Percentiles rank a stretch among this genome's conserved stretches.
Conservation (phyloP, 2,888 invertebrate species). For the Lasioglossum figueresi region DNA sequence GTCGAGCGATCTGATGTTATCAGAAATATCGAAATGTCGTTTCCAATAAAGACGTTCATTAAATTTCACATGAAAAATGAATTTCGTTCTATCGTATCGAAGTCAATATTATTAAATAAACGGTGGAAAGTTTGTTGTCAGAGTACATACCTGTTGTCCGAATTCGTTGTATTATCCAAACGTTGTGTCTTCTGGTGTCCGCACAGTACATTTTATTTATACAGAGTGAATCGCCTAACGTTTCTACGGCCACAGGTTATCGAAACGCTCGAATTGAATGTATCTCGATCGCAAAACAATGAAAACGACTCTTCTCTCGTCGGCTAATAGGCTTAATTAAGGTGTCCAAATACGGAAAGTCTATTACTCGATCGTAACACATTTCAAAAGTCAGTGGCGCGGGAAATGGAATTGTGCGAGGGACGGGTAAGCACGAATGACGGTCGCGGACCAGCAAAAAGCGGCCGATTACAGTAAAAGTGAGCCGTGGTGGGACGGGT, state of each 20-base stretch:
- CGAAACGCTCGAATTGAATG: not conserved
- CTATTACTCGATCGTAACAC: conserved; percentile 4
- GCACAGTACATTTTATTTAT: too few species aligned
- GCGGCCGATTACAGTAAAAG: conserved; percentile 35
- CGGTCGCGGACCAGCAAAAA: conserved; percentile 30
- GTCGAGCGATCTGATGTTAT: not conserved
- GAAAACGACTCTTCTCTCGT: too few species aligned
- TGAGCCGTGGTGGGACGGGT: conserved; percentile 33
- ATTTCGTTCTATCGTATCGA: not conserved
- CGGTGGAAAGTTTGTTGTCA: too few species aligned
- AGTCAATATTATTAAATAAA: not conserved
- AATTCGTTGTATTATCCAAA: too few species aligned
- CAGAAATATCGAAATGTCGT: not conserved
- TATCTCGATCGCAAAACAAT: not conserved
- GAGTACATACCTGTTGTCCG: too few species aligned
- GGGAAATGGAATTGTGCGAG: not conserved
- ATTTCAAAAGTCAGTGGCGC: not conserved
- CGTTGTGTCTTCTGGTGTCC: too few species aligned
- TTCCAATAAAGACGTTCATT: not conserved
- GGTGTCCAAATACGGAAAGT: conserved; percentile 8
- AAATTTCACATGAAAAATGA: not conserved
- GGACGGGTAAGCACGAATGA: not conserved
- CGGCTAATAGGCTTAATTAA: not conserved
- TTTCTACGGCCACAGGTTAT: not conserved
- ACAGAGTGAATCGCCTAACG: too few species aligned